Evolutionary conservation across 2,888 invertebrate species (phyloP).

Genomic region (Subacronicta megacephala): DNA sequence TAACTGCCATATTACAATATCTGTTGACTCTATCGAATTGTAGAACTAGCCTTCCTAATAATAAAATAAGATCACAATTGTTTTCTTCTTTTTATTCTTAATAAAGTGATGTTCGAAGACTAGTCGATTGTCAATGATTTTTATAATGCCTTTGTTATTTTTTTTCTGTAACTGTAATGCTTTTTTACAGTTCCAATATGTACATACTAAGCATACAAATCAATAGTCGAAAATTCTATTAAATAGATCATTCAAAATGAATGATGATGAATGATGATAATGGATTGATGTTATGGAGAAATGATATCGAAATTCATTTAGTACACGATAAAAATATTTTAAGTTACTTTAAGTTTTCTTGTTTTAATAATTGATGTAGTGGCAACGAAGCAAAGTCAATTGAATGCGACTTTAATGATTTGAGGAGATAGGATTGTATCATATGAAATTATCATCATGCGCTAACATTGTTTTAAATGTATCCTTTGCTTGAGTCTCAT

Average conservation of each 20-base stretch:
- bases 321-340: slow-evolving; percentile 14
- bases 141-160: slow-evolving; percentile 24
- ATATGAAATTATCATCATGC: slow-evolving; percentile 31
- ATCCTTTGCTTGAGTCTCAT: slow-evolving; percentile 18
- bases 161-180: slow-evolving; percentile 10
- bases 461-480: slow-evolving; percentile 33
- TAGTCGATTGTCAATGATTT: slow-evolving; percentile 45
- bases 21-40: too few relatives aligned
- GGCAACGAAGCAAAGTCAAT: neutral
- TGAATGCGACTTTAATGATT: slow-evolving; percentile 12
- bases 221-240: slow-evolving; percentile 27
- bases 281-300: neutral
- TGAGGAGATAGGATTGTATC: slow-evolving; percentile 18
- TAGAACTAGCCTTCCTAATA: neutral
- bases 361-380: slow-evolving; percentile 19
- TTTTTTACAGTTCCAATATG: slow-evolving; percentile 23
- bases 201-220: slow-evolving; percentile 39
- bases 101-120: slow-evolving; percentile 32
- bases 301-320: slow-evolving; percentile 5
- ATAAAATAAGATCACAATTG: slow-evolving; percentile 2
- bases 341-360: slow-evolving; percentile 15
- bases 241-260: neutral
- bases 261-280: too few relatives aligned
- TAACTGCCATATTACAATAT: too few relatives aligned
- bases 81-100: slow-evolving; percentile 24